Evolutionary conservation across 2,888 invertebrate species (phyloP).

Genomic region (Electrophaes corylata): DNA sequence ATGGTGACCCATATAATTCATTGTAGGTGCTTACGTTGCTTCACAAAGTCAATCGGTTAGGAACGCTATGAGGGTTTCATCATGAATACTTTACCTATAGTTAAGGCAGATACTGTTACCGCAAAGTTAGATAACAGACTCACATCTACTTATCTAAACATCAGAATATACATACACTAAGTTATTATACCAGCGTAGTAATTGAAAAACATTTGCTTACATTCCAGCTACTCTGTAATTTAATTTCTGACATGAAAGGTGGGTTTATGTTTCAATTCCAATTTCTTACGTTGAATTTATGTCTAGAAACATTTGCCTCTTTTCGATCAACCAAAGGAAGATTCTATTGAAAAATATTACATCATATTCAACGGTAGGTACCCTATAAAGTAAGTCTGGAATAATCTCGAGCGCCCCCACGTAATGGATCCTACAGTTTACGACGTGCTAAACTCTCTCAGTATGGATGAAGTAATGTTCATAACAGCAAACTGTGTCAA

Average conservation of each 20-base stretch:
- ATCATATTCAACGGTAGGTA: slow-evolving; percentile 46
- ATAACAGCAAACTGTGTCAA: slow-evolving; percentile 67
- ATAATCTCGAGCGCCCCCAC: slow-evolving; percentile 57
- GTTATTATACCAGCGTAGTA: too few relatives aligned
- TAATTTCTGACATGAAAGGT: slow-evolving; percentile 9
- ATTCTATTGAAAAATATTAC: slow-evolving; percentile 50
- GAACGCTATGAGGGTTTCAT: too few relatives aligned
- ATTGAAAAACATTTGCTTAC: slow-evolving; percentile 5
- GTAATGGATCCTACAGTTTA: slow-evolving; percentile 74
- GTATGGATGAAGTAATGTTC: slow-evolving; percentile 67
- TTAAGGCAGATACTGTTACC: too few relatives aligned
- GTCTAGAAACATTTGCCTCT: slow-evolving; percentile 15
- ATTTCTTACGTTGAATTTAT: slow-evolving; percentile 13
- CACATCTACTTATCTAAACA: too few relatives aligned
- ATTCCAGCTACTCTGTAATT: slow-evolving; percentile 6
- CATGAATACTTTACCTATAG: too few relatives aligned
- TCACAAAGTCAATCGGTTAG: too few relatives aligned
- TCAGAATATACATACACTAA: too few relatives aligned
- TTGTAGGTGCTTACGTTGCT: too few relatives aligned
- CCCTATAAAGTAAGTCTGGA: slow-evolving; percentile 53
- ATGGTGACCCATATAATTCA: too few relatives aligned
- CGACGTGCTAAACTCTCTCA: slow-evolving; percentile 70
- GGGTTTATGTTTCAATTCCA: slow-evolving; percentile 9
- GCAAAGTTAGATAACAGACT: too few relatives aligned
- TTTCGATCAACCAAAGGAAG: slow-evolving; percentile 32